Conservation (phyloP, 2,113 vertebrate species). For the Himantopus leucocephalus region DNA sequence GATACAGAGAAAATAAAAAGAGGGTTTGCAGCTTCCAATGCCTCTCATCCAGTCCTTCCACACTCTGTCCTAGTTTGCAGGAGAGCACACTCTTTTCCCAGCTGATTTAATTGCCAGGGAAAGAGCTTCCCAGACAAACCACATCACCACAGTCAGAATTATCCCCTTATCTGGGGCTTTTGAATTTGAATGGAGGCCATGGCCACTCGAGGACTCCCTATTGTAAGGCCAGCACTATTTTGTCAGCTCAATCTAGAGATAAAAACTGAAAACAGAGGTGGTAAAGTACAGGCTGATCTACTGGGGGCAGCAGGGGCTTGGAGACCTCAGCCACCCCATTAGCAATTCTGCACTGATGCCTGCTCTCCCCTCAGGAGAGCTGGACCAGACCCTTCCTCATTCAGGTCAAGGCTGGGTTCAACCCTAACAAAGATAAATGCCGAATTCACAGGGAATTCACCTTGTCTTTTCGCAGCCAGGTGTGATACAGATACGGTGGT, state of each 20-base stretch:
- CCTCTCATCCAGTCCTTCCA: not conserved
- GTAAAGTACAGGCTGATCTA: not conserved
- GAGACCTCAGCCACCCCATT: not conserved
- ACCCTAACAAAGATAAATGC: not conserved
- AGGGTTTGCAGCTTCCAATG: not conserved
- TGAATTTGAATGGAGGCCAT: not conserved
- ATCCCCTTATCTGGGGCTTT: not conserved
- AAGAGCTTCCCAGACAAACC: not conserved
- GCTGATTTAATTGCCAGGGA: not conserved
- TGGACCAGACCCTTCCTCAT: not conserved
- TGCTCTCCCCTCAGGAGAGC: fast-evolving
- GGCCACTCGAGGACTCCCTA: not conserved
- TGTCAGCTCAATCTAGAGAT: not conserved
- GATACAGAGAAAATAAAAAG: not conserved
- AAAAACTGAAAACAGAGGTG: not conserved
- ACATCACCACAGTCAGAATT: not conserved
- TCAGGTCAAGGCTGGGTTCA: not conserved
- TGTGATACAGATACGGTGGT: not conserved
- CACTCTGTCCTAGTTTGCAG: not conserved
- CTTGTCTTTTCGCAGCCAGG: not conserved
- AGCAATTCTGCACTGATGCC: not conserved
- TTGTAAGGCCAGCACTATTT: not conserved
- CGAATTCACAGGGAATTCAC: not conserved
- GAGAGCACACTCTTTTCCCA: not conserved
- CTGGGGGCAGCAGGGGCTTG: not conserved